These are phyloP conservation scores for Gobio gobio DNA, from an alignment of 2,113 vertebrate genomes.

Conservation along the genomic window DNA sequence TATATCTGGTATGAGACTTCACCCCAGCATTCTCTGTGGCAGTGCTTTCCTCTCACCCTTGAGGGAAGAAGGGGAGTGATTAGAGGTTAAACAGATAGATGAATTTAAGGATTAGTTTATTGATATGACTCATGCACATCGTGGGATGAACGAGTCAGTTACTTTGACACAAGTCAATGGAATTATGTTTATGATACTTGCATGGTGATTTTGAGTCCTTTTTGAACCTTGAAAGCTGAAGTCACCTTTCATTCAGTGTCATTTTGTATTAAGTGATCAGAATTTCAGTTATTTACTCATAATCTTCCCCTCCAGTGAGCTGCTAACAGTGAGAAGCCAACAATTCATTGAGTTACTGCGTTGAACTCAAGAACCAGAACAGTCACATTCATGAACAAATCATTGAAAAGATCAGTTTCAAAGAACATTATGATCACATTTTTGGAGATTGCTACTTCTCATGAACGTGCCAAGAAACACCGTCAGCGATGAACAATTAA, in stretches of 20 bases:
- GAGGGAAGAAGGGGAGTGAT: constrained; percentile 22
- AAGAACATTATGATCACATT: not conserved
- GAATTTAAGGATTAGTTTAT: constrained; percentile 30
- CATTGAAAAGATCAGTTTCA: not conserved
- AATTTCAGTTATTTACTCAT: not conserved
- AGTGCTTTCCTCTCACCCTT: constrained; percentile 30
- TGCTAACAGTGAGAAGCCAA: not conserved
- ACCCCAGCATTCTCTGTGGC: constrained; percentile 8
- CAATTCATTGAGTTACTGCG: not conserved
- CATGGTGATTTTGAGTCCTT: too few relatives aligned
- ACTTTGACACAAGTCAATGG: too few relatives aligned
- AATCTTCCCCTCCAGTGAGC: not conserved
- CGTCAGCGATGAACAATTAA: not conserved
- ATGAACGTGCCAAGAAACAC: not conserved
- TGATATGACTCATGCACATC: not conserved
- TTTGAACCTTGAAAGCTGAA: too few relatives aligned
- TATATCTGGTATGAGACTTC: constrained; percentile 36
- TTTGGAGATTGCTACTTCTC: too few relatives aligned
- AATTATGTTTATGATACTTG: too few relatives aligned
- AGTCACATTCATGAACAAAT: not conserved
- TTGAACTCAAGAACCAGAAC: not conserved
- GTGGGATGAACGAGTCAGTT: too few relatives aligned
- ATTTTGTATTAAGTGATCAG: not conserved
- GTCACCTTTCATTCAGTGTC: too few relatives aligned
- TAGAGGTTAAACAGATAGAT: constrained; percentile 45